A percentile compares a stretch with the other conserved stretches of the same genome.
These are phyloP conservation scores for Suricata suricatta DNA, from an alignment of 2,113 vertebrate species.

Conservation along the genomic window DNA sequence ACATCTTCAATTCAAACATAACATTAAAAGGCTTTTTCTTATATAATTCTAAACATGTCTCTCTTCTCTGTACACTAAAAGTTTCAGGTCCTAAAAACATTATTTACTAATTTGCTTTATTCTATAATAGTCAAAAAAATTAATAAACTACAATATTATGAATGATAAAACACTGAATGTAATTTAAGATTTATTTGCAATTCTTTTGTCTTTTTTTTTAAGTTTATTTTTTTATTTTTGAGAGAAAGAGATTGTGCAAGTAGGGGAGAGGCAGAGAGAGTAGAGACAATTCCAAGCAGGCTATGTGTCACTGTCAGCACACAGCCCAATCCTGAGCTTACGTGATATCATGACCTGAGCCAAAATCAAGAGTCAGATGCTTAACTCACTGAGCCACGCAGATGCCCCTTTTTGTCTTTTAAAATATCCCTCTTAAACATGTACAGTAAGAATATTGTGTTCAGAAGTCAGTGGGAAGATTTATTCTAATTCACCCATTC, in stretches of 20 bases:
- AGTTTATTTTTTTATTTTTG: too few species aligned
- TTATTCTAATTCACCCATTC: background rate
- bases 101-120: background rate
- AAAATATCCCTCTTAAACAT: background rate
- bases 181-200: background rate
- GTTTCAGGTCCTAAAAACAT: background rate
- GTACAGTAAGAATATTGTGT: background rate
- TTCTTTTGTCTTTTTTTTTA: background rate
- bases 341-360: too few species aligned
- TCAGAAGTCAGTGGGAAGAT: constrained; percentile 21
- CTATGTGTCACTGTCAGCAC: too few species aligned
- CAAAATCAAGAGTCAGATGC: too few species aligned
- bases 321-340: too few species aligned
- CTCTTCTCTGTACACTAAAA: background rate
- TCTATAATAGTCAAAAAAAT: background rate
- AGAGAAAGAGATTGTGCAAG: too few species aligned
- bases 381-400: too few species aligned
- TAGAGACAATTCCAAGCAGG: too few species aligned
- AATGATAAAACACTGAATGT: background rate
- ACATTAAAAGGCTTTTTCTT: background rate
- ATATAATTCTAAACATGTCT: background rate
- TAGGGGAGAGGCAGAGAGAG: too few species aligned
- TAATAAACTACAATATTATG: background rate
- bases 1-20: constrained; percentile 3
- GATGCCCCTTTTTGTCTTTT: background rate